Evolutionary conservation across 2,797 vertebrate genomes (phyloP).

Genomic region (Mormyrops boulengeri): DNA sequence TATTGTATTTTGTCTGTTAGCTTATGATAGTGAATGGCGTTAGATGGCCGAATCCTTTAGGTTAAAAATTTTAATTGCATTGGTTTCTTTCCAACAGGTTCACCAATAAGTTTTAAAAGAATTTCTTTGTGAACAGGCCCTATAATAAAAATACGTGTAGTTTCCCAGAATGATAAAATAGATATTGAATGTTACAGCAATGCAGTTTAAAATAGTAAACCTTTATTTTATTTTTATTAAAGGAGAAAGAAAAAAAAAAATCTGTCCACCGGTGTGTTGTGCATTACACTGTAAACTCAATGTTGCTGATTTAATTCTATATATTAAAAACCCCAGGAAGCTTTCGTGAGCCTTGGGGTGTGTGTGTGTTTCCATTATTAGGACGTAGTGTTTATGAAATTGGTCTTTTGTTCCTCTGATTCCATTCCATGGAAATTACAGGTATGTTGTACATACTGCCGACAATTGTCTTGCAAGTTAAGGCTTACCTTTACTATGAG

Average conservation of each 20-base stretch:
- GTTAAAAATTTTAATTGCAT: conserved; percentile 36
- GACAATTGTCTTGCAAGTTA: conserved; percentile 91
- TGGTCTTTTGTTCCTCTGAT: conserved; percentile 67
- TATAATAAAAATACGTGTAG: conserved; percentile 51
- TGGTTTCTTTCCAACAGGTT: conserved; percentile 48
- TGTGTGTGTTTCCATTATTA: conserved; percentile 65
- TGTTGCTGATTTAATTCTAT: conserved; percentile 55
- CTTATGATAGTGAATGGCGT: conserved; percentile 66
- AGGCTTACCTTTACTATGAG: conserved; percentile 93
- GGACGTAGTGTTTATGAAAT: conserved; percentile 71
- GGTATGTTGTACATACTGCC: conserved; percentile 98
- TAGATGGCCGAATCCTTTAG: conserved; percentile 60
- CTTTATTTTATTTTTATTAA: conserved; percentile 54
- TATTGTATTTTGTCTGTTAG: conserved; percentile 67
- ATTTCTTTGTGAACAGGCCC: conserved; percentile 58
- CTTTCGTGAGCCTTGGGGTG: conserved; percentile 59
- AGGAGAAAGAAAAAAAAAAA: conserved; percentile 31
- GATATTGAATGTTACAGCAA: conserved; percentile 61
- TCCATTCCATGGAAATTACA: conserved; percentile 86
- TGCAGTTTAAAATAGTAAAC: conserved; percentile 50
- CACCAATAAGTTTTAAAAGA: conserved; percentile 49
- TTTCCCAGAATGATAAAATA: conserved; percentile 40
- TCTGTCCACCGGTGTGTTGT: conserved; percentile 58
- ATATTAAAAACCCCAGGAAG: conserved; percentile 47
- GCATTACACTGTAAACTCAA: conserved; percentile 61